Conservation (phyloP, 2,113 vertebrate genomes). For the Chaetura pelagica region DNA sequence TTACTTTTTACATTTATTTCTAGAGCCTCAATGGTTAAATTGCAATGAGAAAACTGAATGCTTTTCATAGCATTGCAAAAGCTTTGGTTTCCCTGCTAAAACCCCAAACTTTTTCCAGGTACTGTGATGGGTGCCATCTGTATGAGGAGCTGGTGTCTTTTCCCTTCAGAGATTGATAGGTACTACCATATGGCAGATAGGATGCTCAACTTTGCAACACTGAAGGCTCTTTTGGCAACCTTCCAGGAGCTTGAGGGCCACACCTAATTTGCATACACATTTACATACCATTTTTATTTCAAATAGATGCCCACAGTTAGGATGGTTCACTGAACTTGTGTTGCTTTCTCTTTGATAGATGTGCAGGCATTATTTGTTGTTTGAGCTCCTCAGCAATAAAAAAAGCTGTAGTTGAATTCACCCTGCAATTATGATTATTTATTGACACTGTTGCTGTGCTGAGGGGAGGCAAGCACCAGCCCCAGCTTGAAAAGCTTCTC, state of each 20-base stretch:
- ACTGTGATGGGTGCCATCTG: constrained; percentile 11
- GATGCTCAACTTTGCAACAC: constrained; percentile 60
- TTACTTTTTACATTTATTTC: neutral
- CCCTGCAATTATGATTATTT: constrained; percentile 46
- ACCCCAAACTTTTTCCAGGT: constrained; percentile 28
- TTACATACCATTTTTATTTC: constrained; percentile 60
- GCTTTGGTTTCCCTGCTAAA: rapidly evolving
- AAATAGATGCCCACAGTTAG: neutral
- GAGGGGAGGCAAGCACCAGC: neutral
- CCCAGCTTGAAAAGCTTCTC: neutral
- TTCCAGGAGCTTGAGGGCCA: constrained; percentile 59
- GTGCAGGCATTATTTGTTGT: neutral
- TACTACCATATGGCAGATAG: constrained; percentile 48
- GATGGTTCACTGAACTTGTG: neutral
- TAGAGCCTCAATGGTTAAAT: neutral
- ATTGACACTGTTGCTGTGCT: neutral
- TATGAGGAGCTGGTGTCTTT: neutral
- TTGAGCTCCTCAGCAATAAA: constrained; percentile 3
- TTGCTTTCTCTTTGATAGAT: constrained; percentile 26
- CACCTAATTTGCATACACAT: constrained; percentile 50
- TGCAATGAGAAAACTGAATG: neutral
- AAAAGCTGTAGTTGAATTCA: neutral
- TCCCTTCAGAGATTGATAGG: neutral
- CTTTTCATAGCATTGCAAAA: rapidly evolving
- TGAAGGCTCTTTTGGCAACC: constrained; percentile 28